Evolutionary conservation across 2,113 vertebrate genomes (phyloP).

Genomic region (Anolis carolinensis): DNA sequence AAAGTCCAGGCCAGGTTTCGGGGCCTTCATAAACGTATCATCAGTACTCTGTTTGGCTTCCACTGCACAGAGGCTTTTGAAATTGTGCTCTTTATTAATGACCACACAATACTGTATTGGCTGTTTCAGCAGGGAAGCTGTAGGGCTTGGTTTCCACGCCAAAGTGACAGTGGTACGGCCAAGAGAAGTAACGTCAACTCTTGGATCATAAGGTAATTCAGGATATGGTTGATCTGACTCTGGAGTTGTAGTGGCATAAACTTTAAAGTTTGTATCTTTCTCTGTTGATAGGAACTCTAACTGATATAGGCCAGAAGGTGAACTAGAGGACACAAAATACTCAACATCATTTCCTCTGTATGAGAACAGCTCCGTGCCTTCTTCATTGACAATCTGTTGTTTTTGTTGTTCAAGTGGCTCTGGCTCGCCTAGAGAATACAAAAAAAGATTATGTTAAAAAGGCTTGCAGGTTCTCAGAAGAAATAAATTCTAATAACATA

Average conservation of each 20-base stretch:
- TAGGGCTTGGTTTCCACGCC: constrained; percentile 96
- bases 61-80: constrained; percentile 95
- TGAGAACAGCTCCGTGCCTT: constrained; percentile 88
- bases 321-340: constrained; percentile 88
- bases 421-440: constrained; percentile 81
- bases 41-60: constrained; percentile 88
- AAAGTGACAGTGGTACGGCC: constrained; percentile 91
- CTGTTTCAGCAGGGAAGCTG: constrained; percentile 85
- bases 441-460: constrained; percentile 18
- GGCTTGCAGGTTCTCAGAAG: neutral
- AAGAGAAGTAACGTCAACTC: constrained; percentile 91
- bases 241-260: constrained; percentile 94
- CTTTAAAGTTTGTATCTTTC: constrained; percentile 95
- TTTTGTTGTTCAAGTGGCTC: constrained; percentile 94
- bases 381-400: constrained; percentile 85
- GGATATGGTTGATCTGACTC: constrained; percentile 96
- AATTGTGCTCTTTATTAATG: constrained; percentile 96
- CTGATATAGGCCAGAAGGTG: constrained; percentile 92
- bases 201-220: constrained; percentile 91
- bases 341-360: constrained; percentile 98
- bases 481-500: neutral
- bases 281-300: constrained; percentile 95
- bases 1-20: constrained; percentile 93
- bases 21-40: constrained; percentile 90
- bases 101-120: constrained; percentile 95